Evolutionary conservation across 2,113 vertebrate genomes (phyloP).

Genomic region (Cebus imitator): DNA sequence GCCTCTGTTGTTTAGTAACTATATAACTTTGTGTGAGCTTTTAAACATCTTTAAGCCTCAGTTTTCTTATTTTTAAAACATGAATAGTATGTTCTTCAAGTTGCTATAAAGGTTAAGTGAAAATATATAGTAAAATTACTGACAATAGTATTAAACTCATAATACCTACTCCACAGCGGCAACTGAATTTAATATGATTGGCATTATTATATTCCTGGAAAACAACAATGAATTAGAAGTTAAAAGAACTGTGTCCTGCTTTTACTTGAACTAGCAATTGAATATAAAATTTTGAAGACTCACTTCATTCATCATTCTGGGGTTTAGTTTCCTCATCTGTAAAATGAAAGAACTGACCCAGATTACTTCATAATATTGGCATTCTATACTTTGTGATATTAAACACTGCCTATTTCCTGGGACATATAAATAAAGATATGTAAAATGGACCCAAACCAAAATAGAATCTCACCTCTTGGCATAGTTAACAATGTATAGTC

Average conservation of each 20-base stretch:
- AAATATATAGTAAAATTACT: background rate
- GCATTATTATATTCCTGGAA: background rate
- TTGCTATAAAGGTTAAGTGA: background rate
- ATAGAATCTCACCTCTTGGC: background rate
- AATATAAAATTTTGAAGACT: background rate
- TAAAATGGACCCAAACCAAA: background rate
- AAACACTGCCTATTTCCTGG: background rate
- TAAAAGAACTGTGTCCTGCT: background rate
- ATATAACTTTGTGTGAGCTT: background rate
- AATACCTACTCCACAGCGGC: background rate
- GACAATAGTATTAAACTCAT: background rate
- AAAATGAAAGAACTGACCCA: background rate
- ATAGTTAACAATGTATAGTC: background rate
- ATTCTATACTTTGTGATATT: background rate
- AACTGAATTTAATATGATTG: background rate
- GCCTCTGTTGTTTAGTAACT: background rate
- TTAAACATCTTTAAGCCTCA: background rate
- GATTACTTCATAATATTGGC: background rate
- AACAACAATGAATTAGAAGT: background rate
- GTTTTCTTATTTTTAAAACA: background rate
- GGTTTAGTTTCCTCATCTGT: background rate
- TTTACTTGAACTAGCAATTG: background rate
- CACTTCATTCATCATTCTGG: background rate
- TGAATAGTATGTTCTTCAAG: background rate
- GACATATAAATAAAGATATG: background rate